phyloP scores from a whole-genome alignment of 2,797 vertebrate species.

The Sciurus carolinensis region DNA sequence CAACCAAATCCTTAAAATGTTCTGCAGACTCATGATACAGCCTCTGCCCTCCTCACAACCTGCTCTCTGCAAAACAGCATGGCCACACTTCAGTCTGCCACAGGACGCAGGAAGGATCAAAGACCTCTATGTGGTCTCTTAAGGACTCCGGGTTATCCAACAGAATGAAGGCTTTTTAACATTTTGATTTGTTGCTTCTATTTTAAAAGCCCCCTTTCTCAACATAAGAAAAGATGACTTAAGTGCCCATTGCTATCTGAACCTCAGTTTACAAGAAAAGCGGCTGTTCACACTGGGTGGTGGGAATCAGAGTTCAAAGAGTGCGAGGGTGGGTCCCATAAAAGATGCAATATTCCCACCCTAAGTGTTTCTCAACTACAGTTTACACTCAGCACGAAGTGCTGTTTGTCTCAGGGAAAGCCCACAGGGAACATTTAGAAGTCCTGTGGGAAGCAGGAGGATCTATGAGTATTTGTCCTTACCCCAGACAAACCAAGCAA shows the following conservation, averaged over 20 bases:
- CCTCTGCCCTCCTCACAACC: neutral
- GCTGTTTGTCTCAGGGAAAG: neutral
- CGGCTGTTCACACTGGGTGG: slow-evolving; percentile 8
- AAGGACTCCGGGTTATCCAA: neutral
- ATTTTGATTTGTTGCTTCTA: slow-evolving; percentile 6
- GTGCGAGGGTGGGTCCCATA: neutral
- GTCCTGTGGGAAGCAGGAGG: slow-evolving; percentile 30
- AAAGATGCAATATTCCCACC: slow-evolving; percentile 19
- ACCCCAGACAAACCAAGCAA: neutral
- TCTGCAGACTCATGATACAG: neutral
- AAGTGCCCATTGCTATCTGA: slow-evolving; percentile 24
- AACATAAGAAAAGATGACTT: slow-evolving; percentile 16
- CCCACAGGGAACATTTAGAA: slow-evolving; percentile 16
- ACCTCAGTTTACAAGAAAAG: slow-evolving; percentile 23
- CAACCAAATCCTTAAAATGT: neutral
- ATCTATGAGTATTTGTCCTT: slow-evolving; percentile 20
- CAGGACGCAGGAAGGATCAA: neutral
- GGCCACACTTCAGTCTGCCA: neutral
- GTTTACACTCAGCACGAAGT: slow-evolving; percentile 40
- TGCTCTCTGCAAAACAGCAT: neutral
- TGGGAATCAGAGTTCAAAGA: slow-evolving; percentile 44
- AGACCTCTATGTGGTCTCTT: neutral
- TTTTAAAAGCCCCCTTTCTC: slow-evolving; percentile 2
- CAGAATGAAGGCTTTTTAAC: neutral
- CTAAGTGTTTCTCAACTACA: neutral